Evolutionary conservation across 2,113 vertebrate genomes (phyloP).

Genomic region (Hippocampus guttulatus): DNA sequence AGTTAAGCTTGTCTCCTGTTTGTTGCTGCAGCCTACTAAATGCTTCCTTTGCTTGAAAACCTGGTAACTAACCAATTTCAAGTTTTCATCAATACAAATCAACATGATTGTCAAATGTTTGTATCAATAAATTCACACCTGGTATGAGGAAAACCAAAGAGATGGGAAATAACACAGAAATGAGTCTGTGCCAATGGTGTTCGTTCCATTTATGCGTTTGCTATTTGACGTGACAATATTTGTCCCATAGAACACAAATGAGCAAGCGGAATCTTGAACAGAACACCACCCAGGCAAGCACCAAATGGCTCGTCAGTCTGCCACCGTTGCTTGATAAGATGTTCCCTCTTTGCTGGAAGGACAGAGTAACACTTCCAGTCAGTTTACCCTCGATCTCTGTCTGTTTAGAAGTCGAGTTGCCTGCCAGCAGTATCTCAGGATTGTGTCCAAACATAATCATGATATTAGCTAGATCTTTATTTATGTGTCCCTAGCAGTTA

Average conservation of each 20-base stretch:
- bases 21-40: not conserved
- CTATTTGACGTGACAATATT: slow-evolving; percentile 51
- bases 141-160: slow-evolving; percentile 27
- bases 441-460: slow-evolving; percentile 73
- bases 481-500: slow-evolving; percentile 60
- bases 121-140: not conserved
- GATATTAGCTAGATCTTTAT: slow-evolving; percentile 69
- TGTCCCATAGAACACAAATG: slow-evolving; percentile 35
- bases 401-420: slow-evolving; percentile 58
- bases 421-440: slow-evolving; percentile 63
- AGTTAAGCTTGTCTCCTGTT: not conserved
- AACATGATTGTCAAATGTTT: too few relatives aligned
- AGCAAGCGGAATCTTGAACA: slow-evolving; percentile 49
- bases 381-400: slow-evolving; percentile 65
- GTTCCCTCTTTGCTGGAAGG: slow-evolving; percentile 62
- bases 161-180: slow-evolving; percentile 43
- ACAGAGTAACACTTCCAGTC: slow-evolving; percentile 69
- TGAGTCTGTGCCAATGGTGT: slow-evolving; percentile 36
- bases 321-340: slow-evolving; percentile 55
- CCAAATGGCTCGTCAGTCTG: slow-evolving; percentile 52
- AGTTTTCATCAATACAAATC: too few relatives aligned
- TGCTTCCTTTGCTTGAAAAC: not conserved
- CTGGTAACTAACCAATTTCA: not conserved
- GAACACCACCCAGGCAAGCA: slow-evolving; percentile 35
- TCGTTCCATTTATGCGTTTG: slow-evolving; percentile 17